Evolutionary conservation across 2,888 invertebrate genomes (phyloP).

Genomic region (Platycheirus albimanus): DNA sequence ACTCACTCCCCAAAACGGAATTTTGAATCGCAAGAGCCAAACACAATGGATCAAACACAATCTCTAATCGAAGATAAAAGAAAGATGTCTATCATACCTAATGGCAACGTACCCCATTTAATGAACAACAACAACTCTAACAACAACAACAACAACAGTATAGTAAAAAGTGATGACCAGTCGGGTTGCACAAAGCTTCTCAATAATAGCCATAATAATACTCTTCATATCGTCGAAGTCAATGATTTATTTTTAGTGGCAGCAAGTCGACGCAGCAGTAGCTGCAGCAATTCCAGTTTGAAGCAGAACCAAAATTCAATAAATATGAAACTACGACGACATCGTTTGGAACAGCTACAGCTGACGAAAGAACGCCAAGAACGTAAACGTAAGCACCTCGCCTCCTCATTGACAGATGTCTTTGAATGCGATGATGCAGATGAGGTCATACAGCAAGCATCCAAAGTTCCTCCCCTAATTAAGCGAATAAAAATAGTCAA

Average conservation of each 20-base stretch:
- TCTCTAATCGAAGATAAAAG: neutral
- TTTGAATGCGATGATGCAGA: conserved; percentile 40
- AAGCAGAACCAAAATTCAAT: conserved; percentile 76
- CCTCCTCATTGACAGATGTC: conserved; percentile 16
- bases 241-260: conserved; percentile 53
- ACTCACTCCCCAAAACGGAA: neutral
- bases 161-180: conserved; percentile 38
- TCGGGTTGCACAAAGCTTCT: conserved; percentile 3
- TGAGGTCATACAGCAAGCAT: conserved; percentile 4
- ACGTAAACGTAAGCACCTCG: conserved; percentile 36
- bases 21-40: too few relatives aligned
- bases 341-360: conserved; percentile 61
- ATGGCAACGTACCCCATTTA: conserved; percentile 46
- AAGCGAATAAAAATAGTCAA: conserved; percentile 77
- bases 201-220: conserved; percentile 16
- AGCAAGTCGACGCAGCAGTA: conserved; percentile 75
- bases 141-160: conserved; percentile 61
- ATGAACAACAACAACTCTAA: conserved; percentile 56
- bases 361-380: conserved; percentile 18
- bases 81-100: conserved; percentile 2
- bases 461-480: conserved; percentile 40
- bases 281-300: conserved; percentile 76
- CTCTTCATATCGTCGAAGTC: conserved; percentile 7
- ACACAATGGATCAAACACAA: too few relatives aligned
- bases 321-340: conserved; percentile 75